Base-by-base conservation (phyloP, 2,888 invertebrate species). In the Horisme vitalbata region DNA sequence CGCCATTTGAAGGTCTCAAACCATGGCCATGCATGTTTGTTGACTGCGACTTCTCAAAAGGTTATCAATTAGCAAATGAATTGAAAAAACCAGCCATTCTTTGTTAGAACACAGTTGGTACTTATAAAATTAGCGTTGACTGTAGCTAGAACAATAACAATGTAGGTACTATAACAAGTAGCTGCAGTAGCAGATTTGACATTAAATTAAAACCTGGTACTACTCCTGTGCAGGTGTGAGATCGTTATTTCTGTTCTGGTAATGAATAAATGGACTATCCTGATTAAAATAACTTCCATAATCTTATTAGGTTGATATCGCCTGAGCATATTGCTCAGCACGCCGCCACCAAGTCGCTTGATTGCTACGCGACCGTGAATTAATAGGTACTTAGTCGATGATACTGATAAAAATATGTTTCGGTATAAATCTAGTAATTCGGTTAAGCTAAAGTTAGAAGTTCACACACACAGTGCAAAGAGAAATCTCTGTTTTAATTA, bases 61-160 rank as follows among this genome's bases (percentile, higher is more conserved):
- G 26, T 26, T 11, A 26, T 26, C 10, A 58, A 51, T 60, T 52
- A 58, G 47, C 36, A 54, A 53, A 36, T 57, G 43, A 37, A 43
- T 37, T 43, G 49, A 43, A 33, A 39, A 43, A 47, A 31, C 18
- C 36, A 12, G 11, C 10, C 28, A 14, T 21, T 13, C 30, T n/a
- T 20, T 15, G n/a, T 15, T 8, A 32, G 20, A 32, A 20, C 20
- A 11, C 8, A 32, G 20, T 20, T 9, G 5, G 9, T 13, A n/a
- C 11, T 5, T 18, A 33, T 23, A 39, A 28, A 64, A 71, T 76
- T 76, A 74, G 65, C 58, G 45, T 45, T 61, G 53, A 70, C 76
- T 76, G n/a, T n/a, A n/a, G n/a, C 55, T 45, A 57, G 69, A 76
- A 83, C 82, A 83, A 83, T 76, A 65, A n/a, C n/a, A n/a, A n/a